phyloP scores from a whole-genome alignment of 2,113 vertebrate species.

The Hiodon alosoides region DNA sequence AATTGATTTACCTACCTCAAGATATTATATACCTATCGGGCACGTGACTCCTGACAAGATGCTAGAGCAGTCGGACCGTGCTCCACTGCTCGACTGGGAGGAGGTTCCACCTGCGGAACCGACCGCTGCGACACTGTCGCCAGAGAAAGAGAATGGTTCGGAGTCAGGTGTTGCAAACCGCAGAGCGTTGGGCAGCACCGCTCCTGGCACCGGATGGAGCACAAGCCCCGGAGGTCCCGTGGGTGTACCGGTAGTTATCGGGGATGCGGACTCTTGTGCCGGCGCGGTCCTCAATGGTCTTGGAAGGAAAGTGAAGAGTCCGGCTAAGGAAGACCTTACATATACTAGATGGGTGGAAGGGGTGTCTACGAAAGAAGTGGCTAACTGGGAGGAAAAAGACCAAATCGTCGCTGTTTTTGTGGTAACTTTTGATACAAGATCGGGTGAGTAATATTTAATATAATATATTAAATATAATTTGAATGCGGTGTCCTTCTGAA shows the following conservation, averaged over 20 bases:
- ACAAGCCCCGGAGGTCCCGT: constrained; percentile 35
- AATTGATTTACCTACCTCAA: not conserved
- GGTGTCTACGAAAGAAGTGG: constrained; percentile 46
- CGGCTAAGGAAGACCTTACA: constrained; percentile 34
- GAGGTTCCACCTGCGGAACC: constrained; percentile 73
- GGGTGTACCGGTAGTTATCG: constrained; percentile 48
- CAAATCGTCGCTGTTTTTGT: constrained; percentile 92
- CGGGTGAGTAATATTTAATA: constrained; percentile 64
- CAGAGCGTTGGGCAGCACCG: constrained; percentile 30
- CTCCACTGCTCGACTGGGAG: constrained; percentile 86
- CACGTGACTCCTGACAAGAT: not conserved
- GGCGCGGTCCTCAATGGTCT: constrained; percentile 34
- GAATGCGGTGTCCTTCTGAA: not conserved
- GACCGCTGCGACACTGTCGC: constrained; percentile 19
- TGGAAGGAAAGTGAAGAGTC: constrained; percentile 40
- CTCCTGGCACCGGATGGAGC: constrained; percentile 43
- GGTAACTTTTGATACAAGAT: constrained; percentile 89
- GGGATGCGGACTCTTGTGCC: constrained; percentile 37
- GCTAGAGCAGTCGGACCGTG: constrained; percentile 70
- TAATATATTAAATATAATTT: not conserved
- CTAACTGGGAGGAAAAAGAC: constrained; percentile 82
- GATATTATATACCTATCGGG: too few relatives aligned
- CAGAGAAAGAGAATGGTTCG: constrained; percentile 47
- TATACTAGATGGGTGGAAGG: constrained; percentile 44
- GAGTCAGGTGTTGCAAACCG: constrained; percentile 39